Conservation (phyloP, 2,113 vertebrate genomes). For the Spea multiplicata region DNA sequence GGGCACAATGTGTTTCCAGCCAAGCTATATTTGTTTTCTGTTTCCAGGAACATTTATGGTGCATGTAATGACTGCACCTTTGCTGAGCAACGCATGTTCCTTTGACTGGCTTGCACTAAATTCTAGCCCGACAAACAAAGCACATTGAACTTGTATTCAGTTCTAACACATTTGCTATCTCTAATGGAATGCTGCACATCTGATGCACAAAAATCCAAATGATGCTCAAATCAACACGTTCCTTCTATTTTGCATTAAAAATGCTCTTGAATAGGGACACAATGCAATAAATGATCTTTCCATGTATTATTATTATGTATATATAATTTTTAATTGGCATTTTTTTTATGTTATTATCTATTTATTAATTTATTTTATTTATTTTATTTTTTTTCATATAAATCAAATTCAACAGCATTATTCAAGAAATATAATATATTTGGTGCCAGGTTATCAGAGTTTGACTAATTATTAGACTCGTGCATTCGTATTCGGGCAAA, state of each 20-base stretch:
- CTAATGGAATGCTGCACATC: constrained; percentile 17
- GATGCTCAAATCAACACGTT: not conserved
- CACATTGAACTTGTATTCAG: constrained; percentile 18
- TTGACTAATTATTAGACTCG: too few species aligned
- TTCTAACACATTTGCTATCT: not conserved
- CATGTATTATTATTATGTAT: too few species aligned
- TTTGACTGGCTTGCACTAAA: not conserved
- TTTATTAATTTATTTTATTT: too few species aligned
- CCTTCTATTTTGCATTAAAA: not conserved
- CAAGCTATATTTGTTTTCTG: not conserved
- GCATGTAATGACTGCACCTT: too few species aligned
- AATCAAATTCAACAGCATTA: too few species aligned
- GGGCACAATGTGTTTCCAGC: too few species aligned
- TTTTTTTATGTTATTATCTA: too few species aligned
- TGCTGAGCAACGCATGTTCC: not conserved
- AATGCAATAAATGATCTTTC: constrained; percentile 10
- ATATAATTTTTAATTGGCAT: too few species aligned
- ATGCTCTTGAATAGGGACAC: not conserved
- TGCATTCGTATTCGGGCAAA: too few species aligned
- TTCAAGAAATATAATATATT: too few species aligned
- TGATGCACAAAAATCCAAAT: constrained; percentile 25
- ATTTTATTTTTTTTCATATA: too few species aligned
- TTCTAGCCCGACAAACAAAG: not conserved
- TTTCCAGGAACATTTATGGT: not conserved
- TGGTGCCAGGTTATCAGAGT: too few species aligned